Evolutionary conservation across 2,888 invertebrate species (phyloP).

Genomic region (Drosophila lutescens): DNA sequence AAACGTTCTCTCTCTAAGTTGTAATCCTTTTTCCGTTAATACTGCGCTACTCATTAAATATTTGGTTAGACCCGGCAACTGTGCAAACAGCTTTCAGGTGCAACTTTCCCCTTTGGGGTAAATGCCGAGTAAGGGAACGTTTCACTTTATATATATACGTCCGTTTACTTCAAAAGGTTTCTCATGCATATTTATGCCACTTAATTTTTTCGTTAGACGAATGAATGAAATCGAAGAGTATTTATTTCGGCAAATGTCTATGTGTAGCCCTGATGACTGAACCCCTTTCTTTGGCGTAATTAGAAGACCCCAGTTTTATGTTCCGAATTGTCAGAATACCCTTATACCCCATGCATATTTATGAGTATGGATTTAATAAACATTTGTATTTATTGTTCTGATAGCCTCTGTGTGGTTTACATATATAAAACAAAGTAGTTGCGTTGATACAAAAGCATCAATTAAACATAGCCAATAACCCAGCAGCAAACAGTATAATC

Average conservation of each 20-base stretch:
- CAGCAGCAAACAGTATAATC: background rate
- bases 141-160: conserved; percentile 28
- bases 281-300: conserved; percentile 57
- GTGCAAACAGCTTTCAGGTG: conserved; percentile 51
- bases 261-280: conserved; percentile 44
- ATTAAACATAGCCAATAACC: conserved; percentile 6
- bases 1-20: conserved; percentile 56
- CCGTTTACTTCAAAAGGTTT: conserved; percentile 35
- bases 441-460: conserved; percentile 4
- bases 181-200: conserved; percentile 81
- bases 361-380: conserved; percentile 81
- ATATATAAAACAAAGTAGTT: conserved; percentile 4
- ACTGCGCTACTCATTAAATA: conserved; percentile 58
- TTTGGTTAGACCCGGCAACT: conserved; percentile 69
- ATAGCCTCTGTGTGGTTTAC: background rate
- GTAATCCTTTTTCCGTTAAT: conserved; percentile 63
- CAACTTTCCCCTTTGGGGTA: conserved; percentile 50
- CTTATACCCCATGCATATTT: conserved; percentile 70
- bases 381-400: conserved; percentile 42
- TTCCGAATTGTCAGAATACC: background rate
- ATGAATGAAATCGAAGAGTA: conserved; percentile 28
- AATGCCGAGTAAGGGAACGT: conserved; percentile 23
- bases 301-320: conserved; percentile 48
- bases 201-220: conserved; percentile 62
- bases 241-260: conserved; percentile 44